Conservation (phyloP, 2,888 invertebrate species). For the Rhagonycha lutea region DNA sequence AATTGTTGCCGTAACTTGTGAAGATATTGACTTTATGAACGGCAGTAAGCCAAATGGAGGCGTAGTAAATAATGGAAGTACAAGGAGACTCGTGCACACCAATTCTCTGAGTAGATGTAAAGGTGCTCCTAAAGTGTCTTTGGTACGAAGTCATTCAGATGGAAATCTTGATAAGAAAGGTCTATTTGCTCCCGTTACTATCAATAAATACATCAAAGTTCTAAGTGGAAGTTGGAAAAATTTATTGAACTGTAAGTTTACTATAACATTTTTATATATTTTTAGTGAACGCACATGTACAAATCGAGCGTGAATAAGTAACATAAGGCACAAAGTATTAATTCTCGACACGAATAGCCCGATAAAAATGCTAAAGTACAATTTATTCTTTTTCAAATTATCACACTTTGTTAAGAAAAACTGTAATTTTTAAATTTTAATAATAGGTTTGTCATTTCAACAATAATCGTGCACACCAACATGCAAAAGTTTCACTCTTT, state of each 20-base stretch:
- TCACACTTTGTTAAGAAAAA: slow-evolving; percentile 11
- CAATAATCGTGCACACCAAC: neutral
- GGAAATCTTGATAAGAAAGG: slow-evolving; percentile 62
- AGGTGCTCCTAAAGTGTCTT: slow-evolving; percentile 45
- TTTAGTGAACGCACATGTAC: neutral
- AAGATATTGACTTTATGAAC: slow-evolving; percentile 40
- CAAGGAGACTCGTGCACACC: slow-evolving; percentile 50
- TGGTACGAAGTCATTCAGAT: slow-evolving; percentile 73
- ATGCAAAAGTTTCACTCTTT: neutral
- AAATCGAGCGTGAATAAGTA: neutral
- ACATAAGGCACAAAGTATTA: slow-evolving; percentile 1
- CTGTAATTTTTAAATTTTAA: slow-evolving; percentile 15
- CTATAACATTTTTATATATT: slow-evolving; percentile 1
- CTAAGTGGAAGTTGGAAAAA: slow-evolving; percentile 82
- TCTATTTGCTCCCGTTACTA: slow-evolving; percentile 51
- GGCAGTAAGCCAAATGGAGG: slow-evolving; percentile 25
- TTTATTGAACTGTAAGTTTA: slow-evolving; percentile 74
- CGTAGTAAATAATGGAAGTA: slow-evolving; percentile 36
- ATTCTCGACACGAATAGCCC: slow-evolving; percentile 15
- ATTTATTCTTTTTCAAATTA: slow-evolving; percentile 1
- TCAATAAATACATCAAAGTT: slow-evolving; percentile 73
- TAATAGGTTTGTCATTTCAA: neutral
- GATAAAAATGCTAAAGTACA: slow-evolving; percentile 13
- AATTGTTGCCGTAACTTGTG: slow-evolving; percentile 40
- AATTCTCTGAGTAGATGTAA: slow-evolving; percentile 54